Conservation (phyloP, 2,797 vertebrate genomes). For the Cygnus olor region DNA sequence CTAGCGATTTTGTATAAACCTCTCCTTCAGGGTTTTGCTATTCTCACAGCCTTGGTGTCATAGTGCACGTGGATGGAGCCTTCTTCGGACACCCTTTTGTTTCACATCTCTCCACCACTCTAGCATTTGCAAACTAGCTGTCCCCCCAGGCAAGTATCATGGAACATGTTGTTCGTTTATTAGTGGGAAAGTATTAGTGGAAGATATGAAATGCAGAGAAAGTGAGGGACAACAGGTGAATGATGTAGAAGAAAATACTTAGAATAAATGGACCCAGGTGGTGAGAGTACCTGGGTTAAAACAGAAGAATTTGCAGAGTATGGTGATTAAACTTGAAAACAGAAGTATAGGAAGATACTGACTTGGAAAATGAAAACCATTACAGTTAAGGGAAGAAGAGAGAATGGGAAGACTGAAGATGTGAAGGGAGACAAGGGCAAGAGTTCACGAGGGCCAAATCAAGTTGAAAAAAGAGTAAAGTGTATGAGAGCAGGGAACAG, state of each 20-base stretch:
- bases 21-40: not conserved
- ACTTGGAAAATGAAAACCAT: not conserved
- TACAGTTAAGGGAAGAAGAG: not conserved
- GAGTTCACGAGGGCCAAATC: not conserved
- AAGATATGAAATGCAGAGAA: not conserved
- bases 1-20: not conserved
- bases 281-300: not conserved
- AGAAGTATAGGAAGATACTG: not conserved
- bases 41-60: not conserved
- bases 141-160: not conserved
- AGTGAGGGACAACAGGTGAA: not conserved
- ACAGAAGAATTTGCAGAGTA: not conserved
- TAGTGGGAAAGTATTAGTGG: not conserved
- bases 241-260: not conserved
- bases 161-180: not conserved
- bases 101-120: not conserved
- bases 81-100: not conserved
- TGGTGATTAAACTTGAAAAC: not conserved
- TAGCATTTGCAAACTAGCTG: not conserved
- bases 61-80: not conserved
- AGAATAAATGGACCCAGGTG: not conserved
- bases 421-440: not conserved
- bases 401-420: not conserved
- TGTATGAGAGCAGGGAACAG: not conserved
- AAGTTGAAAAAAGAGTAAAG: not conserved